These are phyloP conservation scores for Pogonomyrmex californicus DNA, from an alignment of 1,140 invertebrate species.

Conservation along the genomic window DNA sequence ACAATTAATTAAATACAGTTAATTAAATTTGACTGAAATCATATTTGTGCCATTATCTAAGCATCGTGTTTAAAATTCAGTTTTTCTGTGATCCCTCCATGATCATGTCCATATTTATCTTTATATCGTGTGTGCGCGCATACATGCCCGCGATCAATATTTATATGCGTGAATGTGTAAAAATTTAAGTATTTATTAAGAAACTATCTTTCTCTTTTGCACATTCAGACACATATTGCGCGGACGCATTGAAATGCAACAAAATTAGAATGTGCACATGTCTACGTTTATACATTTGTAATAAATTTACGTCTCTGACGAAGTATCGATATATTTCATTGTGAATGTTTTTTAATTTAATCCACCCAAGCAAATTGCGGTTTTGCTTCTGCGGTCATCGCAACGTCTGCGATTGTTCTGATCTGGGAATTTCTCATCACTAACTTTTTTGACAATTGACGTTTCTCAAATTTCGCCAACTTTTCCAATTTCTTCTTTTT, in stretches of 20 bases:
- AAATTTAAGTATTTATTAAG: constrained; percentile 66
- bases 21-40: constrained; percentile 28
- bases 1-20: constrained; percentile 35
- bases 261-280: constrained; percentile 45
- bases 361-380: constrained; percentile 78
- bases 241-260: constrained; percentile 31
- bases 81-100: constrained; percentile 62
- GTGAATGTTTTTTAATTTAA: constrained; percentile 59
- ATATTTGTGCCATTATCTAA: constrained; percentile 35
- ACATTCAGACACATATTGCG: constrained; percentile 3
- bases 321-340: constrained; percentile 21
- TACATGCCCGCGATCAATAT: constrained; percentile 48
- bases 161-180: constrained; percentile 39
- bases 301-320: constrained; percentile 67
- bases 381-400: constrained; percentile 17
- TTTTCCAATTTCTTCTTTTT: constrained; percentile 75
- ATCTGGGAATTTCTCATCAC: constrained; percentile 40
- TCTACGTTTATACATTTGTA: constrained; percentile 77
- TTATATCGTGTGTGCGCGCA: constrained; percentile 25
- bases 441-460: constrained; percentile 65
- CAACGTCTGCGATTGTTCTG: constrained; percentile 41
- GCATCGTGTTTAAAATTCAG: constrained; percentile 54
- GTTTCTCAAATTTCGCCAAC: constrained; percentile 76
- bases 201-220: constrained; percentile 10
- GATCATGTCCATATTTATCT: constrained; percentile 52